These are phyloP conservation scores for Phymastichus coffea DNA, from an alignment of 1,140 invertebrate species.

Conservation along the genomic window DNA sequence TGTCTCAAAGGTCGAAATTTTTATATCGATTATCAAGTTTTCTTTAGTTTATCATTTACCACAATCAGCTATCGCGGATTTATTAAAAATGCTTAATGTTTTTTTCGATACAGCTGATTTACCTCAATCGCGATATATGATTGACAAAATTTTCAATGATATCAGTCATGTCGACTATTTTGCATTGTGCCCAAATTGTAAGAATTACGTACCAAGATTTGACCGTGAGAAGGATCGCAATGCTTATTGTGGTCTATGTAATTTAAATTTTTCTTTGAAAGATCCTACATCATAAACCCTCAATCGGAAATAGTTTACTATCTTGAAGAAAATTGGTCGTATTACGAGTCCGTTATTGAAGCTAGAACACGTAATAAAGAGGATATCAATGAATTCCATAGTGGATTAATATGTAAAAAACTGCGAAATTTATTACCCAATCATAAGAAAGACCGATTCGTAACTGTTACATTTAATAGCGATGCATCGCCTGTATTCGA, in stretches of 20 bases:
- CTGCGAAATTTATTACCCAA: neutral
- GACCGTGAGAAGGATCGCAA: neutral
- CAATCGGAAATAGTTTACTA: conserved; percentile 9
- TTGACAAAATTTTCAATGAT: conserved; percentile 22
- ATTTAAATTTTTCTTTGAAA: conserved; percentile 8
- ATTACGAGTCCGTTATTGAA: no score
- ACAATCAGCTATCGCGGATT: neutral
- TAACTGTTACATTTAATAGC: no score
- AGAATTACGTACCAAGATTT: conserved; percentile 8
- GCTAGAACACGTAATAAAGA: neutral
- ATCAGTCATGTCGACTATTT: conserved; percentile 3
- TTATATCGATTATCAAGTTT: conserved; percentile 1
- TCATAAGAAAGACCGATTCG: conserved; percentile 12
- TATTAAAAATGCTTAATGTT: conserved; percentile 4
- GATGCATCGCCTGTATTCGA: conserved; percentile 21
- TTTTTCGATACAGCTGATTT: neutral
- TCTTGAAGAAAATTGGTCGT: no score
- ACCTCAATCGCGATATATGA: neutral
- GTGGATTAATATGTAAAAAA: conserved; percentile 11
- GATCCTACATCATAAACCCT: conserved; percentile 10
- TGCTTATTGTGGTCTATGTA: neutral
- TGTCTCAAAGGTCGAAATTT: conserved; percentile 6
- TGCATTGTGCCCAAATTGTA: conserved; percentile 14
- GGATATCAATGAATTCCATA: conserved; percentile 5
- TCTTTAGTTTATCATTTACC: neutral